Evolutionary conservation across 1,140 invertebrate genomes (phyloP).

Genomic region (Paraescarpia echinospica): DNA sequence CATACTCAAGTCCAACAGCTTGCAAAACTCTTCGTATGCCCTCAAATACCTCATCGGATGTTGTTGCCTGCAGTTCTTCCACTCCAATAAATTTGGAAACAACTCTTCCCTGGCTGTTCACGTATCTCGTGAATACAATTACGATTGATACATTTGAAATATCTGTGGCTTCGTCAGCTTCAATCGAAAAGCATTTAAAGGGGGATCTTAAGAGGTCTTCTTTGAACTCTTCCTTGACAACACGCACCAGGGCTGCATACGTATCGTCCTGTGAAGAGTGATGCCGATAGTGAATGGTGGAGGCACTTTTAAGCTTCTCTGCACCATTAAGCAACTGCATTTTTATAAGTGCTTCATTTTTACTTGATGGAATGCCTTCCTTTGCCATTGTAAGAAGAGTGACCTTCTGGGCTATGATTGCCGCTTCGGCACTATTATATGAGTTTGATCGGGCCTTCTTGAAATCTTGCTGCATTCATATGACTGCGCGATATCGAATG

Average conservation of each 20-base stretch:
- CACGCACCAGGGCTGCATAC: neutral
- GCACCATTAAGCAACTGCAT: slow-evolving; percentile 15
- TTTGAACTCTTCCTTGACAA: slow-evolving; percentile 11
- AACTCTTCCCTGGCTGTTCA: slow-evolving; percentile 16
- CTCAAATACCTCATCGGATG: slow-evolving; percentile 7
- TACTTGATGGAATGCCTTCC: neutral
- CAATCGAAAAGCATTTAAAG: slow-evolving; percentile 10
- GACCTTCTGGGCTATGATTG: slow-evolving; percentile 7
- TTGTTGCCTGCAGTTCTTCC: neutral
- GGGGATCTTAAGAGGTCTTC: slow-evolving; percentile 13
- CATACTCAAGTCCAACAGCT: neutral
- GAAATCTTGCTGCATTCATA: neutral
- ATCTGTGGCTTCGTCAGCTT: slow-evolving; percentile 18
- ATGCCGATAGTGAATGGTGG: neutral
- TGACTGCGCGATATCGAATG: neutral
- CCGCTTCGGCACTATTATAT: slow-evolving; percentile 1
- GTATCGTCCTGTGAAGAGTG: neutral
- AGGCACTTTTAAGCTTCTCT: slow-evolving; percentile 2
- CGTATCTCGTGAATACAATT: slow-evolving; percentile 8
- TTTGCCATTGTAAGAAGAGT: slow-evolving; percentile 18
- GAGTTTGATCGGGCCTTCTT: slow-evolving; percentile 10
- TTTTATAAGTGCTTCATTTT: neutral
- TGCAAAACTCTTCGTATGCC: slow-evolving; percentile 9
- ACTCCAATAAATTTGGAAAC: slow-evolving; percentile 9
- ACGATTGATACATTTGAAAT: slow-evolving; percentile 11